phyloP scores from a whole-genome alignment of 2,113 vertebrate genomes.

The Grantiella picta region DNA sequence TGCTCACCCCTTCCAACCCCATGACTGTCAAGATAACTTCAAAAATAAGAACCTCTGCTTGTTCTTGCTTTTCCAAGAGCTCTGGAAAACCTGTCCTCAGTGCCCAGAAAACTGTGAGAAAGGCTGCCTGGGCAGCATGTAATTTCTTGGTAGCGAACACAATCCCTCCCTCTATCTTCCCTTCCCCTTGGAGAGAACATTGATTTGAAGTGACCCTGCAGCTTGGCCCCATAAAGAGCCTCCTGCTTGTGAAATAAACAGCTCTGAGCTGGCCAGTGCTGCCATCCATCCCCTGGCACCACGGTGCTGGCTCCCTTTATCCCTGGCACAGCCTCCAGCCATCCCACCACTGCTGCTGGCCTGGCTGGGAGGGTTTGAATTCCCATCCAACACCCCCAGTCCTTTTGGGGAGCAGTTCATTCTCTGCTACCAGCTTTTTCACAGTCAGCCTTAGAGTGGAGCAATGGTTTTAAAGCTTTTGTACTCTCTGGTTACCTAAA shows the following conservation, averaged over 20 bases:
- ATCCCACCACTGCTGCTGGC: accelerated
- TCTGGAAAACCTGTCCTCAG: background rate
- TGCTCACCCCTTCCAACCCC: background rate
- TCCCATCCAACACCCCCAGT: background rate
- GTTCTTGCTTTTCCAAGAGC: background rate
- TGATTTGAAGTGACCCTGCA: background rate
- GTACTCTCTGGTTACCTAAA: background rate
- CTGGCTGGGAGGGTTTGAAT: accelerated
- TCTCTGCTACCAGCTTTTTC: background rate
- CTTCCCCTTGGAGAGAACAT: background rate
- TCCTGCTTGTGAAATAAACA: background rate
- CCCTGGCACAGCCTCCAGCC: background rate
- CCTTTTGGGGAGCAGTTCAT: background rate
- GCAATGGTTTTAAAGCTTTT: background rate
- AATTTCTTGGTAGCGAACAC: background rate
- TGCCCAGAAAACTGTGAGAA: background rate
- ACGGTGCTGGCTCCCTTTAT: background rate
- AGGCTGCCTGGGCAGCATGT: background rate
- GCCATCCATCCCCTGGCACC: background rate
- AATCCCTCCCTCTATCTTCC: background rate
- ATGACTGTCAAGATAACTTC: background rate
- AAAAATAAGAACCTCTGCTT: background rate
- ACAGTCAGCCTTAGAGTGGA: background rate
- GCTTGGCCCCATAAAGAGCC: background rate
- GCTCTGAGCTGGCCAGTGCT: background rate